phyloP scores from a whole-genome alignment of 1,140 invertebrate species.

The Oreohelix idahoensis region DNA sequence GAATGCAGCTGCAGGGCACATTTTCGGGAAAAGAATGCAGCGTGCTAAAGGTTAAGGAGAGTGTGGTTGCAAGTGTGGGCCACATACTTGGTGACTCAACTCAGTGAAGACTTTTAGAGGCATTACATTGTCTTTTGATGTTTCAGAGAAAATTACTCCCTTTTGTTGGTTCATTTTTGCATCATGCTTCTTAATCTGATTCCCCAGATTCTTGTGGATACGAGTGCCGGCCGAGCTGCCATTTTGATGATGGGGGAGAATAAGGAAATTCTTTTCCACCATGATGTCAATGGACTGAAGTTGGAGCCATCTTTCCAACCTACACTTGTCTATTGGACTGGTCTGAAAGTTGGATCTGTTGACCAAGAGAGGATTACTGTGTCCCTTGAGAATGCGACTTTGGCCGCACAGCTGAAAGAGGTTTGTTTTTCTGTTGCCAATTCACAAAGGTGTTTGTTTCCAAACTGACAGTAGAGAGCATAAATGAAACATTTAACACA shows the following conservation, averaged over 20 bases:
- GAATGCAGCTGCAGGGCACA: no score
- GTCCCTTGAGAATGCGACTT: background rate
- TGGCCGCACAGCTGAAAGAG: conserved; percentile 25
- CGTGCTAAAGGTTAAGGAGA: no score
- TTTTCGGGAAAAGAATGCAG: no score
- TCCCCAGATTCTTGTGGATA: conserved; percentile 4
- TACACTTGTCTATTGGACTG: conserved; percentile 8
- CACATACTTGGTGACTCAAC: no score
- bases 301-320: conserved; percentile 6
- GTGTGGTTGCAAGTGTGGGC: no score
- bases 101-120: no score
- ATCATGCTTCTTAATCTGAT: background rate
- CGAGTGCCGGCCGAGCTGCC: background rate
- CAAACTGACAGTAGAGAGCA: no score
- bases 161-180: background rate
- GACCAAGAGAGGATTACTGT: conserved; percentile 24
- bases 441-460: no score
- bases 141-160: no score
- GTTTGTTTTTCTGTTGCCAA: conserved; percentile 9
- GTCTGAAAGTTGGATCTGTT: conserved; percentile 4
- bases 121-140: no score
- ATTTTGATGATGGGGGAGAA: conserved; percentile 31
- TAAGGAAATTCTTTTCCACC: conserved; percentile 32
- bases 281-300: conserved; percentile 26
- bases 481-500: no score